Evolutionary conservation across 1,140 invertebrate genomes (phyloP), one percentile per base, ranked within the genome.

Genomic region (Plutomurus gul): DNA sequence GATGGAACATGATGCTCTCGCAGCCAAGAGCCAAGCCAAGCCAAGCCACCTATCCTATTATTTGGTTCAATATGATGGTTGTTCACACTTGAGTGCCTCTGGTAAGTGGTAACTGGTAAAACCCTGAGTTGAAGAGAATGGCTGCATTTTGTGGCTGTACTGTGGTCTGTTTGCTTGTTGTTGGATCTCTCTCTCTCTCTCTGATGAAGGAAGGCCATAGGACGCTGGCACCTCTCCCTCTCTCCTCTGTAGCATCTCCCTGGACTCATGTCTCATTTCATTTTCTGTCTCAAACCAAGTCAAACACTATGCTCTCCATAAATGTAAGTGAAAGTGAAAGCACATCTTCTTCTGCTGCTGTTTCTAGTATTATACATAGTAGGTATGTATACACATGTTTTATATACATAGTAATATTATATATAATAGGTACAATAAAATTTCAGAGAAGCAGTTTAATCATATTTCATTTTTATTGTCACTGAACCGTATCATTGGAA

Each of bases 401-500:
- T n/a, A n/a, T n/a, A n/a, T n/a, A n/a, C n/a, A n/a, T n/a, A n/a
- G n/a, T n/a, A n/a, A n/a, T n/a, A n/a, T n/a, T n/a, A n/a, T n/a
- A n/a, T n/a, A n/a, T n/a, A n/a, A n/a, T n/a, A n/a, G n/a, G 25
- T 60, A 27, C 33, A 60, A 60, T 60, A 60, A 60, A 60, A 60
- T 60, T 25, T 60, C n/a, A n/a, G 51, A 60, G 51, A 60, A 18
- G 51, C n/a, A 60, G 51, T 27, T 60, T 60, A 60, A 60, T 60
- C 51, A 60, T 60, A 60, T 60, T 60, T 72, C 70, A 77, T 75
- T 76, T 75, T 79, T 70, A 79, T 72, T 76, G 27, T 79, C 77
- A 75, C 33, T 79, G 40, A 81, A 81, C 40, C 80, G 65, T 76
- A 33, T 81, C 77, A 81, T 81, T 79, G 80, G 77, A 81, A 78